A percentile compares a stretch with the other conserved stretches of the same genome.
These are phyloP conservation scores for Hetaerina titia DNA, from an alignment of 2,888 invertebrate species.

Conservation along the genomic window DNA sequence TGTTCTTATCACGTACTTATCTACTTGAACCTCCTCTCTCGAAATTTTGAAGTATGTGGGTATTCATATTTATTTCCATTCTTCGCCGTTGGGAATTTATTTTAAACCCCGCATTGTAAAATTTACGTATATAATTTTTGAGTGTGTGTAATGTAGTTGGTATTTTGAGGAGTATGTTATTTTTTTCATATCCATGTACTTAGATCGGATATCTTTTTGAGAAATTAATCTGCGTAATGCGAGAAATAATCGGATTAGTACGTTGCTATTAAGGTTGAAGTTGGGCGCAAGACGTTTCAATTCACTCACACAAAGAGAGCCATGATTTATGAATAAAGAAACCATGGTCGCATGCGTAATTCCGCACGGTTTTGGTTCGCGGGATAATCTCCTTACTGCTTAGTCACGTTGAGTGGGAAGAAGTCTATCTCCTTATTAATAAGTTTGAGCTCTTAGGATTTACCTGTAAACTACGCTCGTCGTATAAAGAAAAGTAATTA, in stretches of 20 bases:
- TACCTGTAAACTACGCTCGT: background rate
- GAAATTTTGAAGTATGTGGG: too few relatives aligned
- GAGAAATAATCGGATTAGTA: background rate
- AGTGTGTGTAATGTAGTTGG: too few relatives aligned
- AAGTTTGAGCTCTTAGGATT: background rate
- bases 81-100: too few relatives aligned
- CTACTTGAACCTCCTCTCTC: too few relatives aligned
- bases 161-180: background rate
- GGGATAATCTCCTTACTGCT: background rate
- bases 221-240: background rate
- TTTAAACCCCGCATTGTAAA: too few relatives aligned
- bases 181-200: too few relatives aligned
- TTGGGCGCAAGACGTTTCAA: background rate
- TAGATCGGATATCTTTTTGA: background rate
- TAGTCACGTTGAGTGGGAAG: background rate
- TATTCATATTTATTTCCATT: too few relatives aligned
- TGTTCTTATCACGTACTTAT: too few relatives aligned
- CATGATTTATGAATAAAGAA: background rate
- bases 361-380: background rate
- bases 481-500: background rate
- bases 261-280: background rate
- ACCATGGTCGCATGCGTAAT: background rate
- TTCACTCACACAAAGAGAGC: background rate
- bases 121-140: too few relatives aligned
- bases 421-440: background rate